Evolutionary conservation across 2,888 invertebrate species (phyloP).

Genomic region (Lithophane ornitopus): DNA sequence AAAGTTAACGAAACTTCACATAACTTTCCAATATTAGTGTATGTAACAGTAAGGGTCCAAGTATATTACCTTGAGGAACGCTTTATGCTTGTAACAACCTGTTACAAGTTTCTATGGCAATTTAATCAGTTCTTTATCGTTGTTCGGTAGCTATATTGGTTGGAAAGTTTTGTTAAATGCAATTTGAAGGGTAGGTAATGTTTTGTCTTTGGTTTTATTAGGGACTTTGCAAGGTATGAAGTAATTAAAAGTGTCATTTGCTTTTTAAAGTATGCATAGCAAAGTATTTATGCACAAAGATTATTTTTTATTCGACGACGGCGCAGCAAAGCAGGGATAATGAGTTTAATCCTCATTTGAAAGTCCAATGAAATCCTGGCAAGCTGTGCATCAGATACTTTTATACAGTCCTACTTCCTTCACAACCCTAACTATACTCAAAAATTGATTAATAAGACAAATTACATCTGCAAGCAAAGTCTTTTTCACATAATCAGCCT

Average conservation of each 20-base stretch:
- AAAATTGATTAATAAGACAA: neutral
- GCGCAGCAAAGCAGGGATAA: neutral
- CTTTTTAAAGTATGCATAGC: neutral
- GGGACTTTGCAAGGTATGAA: neutral
- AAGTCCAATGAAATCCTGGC: neutral
- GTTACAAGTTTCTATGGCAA: constrained; percentile 59
- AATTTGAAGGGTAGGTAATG: constrained; percentile 3
- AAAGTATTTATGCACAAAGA: neutral
- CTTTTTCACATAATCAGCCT: neutral
- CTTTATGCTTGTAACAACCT: constrained; percentile 41
- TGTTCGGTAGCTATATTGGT: constrained; percentile 51
- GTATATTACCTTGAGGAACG: constrained; percentile 61
- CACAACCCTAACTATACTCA: neutral
- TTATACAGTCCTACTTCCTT: neutral
- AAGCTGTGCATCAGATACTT: neutral
- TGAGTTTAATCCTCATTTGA: neutral
- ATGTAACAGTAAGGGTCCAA: constrained; percentile 52
- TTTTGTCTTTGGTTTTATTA: constrained; percentile 12
- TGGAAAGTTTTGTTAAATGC: constrained; percentile 26
- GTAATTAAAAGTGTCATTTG: constrained; percentile 14
- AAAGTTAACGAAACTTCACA: constrained; percentile 61
- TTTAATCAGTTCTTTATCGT: constrained; percentile 59
- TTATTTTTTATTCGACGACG: neutral
- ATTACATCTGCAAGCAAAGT: neutral
- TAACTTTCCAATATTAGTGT: constrained; percentile 60